Conservation (phyloP, 2,888 invertebrate genomes). For the Eilema caniola region DNA sequence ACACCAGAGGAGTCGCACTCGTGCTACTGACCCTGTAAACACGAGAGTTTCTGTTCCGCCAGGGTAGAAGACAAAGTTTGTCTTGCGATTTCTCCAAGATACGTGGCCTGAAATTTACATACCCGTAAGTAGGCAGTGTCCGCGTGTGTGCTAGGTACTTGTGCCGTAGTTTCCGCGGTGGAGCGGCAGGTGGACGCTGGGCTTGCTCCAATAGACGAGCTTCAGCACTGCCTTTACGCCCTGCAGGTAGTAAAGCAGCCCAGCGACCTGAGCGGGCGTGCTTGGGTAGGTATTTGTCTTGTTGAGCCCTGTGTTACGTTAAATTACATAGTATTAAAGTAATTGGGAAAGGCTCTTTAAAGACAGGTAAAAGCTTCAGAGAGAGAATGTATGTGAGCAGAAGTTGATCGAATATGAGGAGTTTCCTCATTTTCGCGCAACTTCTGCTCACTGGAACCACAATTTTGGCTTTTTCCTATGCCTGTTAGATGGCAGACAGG, state of each 20-base stretch:
- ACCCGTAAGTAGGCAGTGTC: slow-evolving; percentile 96
- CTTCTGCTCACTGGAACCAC: not conserved
- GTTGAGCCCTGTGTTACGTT: slow-evolving; percentile 87
- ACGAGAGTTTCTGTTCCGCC: no score
- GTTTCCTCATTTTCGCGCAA: no score
- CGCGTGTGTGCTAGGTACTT: slow-evolving; percentile 97
- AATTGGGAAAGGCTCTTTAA: not conserved
- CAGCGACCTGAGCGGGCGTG: slow-evolving; percentile 92
- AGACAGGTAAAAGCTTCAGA: not conserved
- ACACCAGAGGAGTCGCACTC: no score
- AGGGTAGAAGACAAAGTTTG: no score
- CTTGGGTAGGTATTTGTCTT: slow-evolving; percentile 92
- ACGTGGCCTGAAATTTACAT: no score
- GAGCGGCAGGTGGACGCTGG: slow-evolving; percentile 93
- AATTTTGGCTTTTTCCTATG: no score
- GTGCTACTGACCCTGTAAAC: no score
- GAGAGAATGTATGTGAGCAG: not conserved
- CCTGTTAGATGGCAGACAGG: no score
- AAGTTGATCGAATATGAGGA: not conserved
- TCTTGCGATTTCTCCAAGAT: no score
- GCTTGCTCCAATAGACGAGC: slow-evolving; percentile 95
- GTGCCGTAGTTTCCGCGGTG: slow-evolving; percentile 93
- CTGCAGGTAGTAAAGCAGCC: slow-evolving; percentile 89
- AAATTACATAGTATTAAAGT: not conserved
- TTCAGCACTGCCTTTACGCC: slow-evolving; percentile 95